These are phyloP conservation scores for Lasiommata megera DNA, from an alignment of 2,888 invertebrate genomes.

Conservation along the genomic window DNA sequence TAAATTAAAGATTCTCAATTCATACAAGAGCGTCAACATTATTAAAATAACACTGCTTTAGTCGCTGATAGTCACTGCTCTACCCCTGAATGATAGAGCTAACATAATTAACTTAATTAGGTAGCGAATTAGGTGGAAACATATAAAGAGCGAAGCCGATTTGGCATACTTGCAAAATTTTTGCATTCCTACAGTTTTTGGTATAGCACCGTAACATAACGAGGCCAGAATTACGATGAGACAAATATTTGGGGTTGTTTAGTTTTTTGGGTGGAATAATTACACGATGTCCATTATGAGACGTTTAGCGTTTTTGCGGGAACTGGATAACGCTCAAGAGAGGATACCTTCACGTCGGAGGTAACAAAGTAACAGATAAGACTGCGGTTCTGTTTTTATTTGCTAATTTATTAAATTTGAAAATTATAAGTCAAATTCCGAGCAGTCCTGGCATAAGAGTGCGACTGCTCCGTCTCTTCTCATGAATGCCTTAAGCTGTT, in stretches of 20 bases:
- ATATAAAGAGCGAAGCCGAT: conserved; percentile 16
- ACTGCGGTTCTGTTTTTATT: neutral
- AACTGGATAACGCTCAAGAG: conserved; percentile 42
- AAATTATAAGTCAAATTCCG: neutral
- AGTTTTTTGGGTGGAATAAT: conserved; percentile 55
- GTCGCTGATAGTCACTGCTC: no score
- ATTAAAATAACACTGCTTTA: no score
- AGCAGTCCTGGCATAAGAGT: no score
- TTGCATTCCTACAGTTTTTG: conserved; percentile 38
- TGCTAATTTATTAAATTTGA: neutral
- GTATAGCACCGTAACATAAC: conserved; percentile 40
- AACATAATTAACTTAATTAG: neutral
- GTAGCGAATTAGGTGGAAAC: neutral
- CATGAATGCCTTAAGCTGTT: no score
- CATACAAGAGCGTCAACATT: no score
- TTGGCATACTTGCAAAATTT: conserved; percentile 33
- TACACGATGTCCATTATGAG: conserved; percentile 56
- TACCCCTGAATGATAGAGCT: neutral
- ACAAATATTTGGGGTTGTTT: conserved; percentile 47
- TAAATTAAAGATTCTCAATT: no score
- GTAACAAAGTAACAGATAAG: conserved; percentile 9
- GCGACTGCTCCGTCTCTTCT: no score
- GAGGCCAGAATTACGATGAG: conserved; percentile 49
- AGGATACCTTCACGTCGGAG: conserved; percentile 35
- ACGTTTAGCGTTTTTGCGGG: conserved; percentile 52